These are phyloP conservation scores for Perccottus glenii DNA, from an alignment of 2,113 vertebrate genomes.

Conservation along the genomic window DNA sequence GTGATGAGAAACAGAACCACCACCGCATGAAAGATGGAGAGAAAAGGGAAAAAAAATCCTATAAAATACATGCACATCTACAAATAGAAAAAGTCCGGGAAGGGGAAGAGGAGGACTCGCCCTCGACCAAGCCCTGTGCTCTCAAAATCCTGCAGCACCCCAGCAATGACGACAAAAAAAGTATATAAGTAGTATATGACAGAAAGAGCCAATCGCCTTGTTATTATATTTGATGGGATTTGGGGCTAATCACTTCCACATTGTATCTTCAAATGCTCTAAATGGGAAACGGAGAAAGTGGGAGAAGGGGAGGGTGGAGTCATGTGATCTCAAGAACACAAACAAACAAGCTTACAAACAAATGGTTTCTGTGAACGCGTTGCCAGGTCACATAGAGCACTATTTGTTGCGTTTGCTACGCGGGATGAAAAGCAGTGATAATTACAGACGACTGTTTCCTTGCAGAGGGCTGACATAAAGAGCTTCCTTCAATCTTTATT, in stretches of 20 bases:
- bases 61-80: slow-evolving; percentile 73
- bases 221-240: slow-evolving; percentile 79
- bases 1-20: slow-evolving; percentile 80
- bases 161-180: slow-evolving; percentile 41
- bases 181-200: slow-evolving; percentile 52
- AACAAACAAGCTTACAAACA: slow-evolving; percentile 63
- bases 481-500: slow-evolving; percentile 75
- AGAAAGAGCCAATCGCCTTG: slow-evolving; percentile 70
- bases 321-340: slow-evolving; percentile 55
- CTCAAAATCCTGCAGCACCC: slow-evolving; percentile 56
- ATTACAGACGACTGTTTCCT: slow-evolving; percentile 73
- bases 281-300: slow-evolving; percentile 20
- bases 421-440: slow-evolving; percentile 68
- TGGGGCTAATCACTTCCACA: slow-evolving; percentile 79
- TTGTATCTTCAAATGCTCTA: slow-evolving; percentile 68
- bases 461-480: slow-evolving; percentile 60
- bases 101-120: slow-evolving; percentile 65
- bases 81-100: slow-evolving; percentile 76
- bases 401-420: slow-evolving; percentile 61
- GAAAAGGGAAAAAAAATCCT: slow-evolving; percentile 31
- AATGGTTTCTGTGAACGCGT: slow-evolving; percentile 38
- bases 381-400: slow-evolving; percentile 54
- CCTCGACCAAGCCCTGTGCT: slow-evolving; percentile 57
- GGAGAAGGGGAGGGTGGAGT: slow-evolving; percentile 16
- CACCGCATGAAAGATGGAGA: slow-evolving; percentile 68